Evolutionary conservation across 2,888 invertebrate species (phyloP).

Genomic region (Schizaphis graminum): DNA sequence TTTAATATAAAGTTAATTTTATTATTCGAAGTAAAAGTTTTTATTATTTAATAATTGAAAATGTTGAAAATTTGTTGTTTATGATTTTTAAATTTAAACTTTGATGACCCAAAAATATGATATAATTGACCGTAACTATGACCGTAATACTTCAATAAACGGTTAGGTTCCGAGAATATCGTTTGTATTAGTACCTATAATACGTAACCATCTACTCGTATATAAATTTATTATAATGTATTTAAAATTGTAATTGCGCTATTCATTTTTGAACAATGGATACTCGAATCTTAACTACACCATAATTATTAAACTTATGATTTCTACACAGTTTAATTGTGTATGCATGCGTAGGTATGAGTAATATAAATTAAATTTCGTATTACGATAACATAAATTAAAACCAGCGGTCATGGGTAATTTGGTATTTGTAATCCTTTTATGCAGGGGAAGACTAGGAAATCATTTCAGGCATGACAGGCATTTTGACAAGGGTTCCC

Average conservation of each 20-base stretch:
- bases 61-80: too few relatives aligned
- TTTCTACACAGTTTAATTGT: background rate
- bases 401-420: constrained; percentile 13
- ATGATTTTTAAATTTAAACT: background rate
- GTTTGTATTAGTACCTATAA: background rate
- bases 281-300: background rate
- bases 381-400: constrained; percentile 33
- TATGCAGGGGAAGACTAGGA: background rate
- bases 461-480: constrained; percentile 45
- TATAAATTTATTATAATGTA: background rate
- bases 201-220: too few relatives aligned
- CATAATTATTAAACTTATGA: background rate
- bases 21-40: background rate
- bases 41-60: background rate
- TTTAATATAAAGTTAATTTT: background rate
- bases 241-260: background rate
- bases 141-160: background rate
- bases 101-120: background rate
- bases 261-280: background rate
- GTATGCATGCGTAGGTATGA: background rate
- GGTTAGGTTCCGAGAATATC: background rate
- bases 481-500: constrained; percentile 37
- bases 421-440: constrained; percentile 40
- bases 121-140: too few relatives aligned
- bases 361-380: background rate